Evolutionary conservation across 2,888 invertebrate species (phyloP), one percentile per base, ranked within the genome.

Genomic region (Pycnomerus fuliginosus): DNA sequence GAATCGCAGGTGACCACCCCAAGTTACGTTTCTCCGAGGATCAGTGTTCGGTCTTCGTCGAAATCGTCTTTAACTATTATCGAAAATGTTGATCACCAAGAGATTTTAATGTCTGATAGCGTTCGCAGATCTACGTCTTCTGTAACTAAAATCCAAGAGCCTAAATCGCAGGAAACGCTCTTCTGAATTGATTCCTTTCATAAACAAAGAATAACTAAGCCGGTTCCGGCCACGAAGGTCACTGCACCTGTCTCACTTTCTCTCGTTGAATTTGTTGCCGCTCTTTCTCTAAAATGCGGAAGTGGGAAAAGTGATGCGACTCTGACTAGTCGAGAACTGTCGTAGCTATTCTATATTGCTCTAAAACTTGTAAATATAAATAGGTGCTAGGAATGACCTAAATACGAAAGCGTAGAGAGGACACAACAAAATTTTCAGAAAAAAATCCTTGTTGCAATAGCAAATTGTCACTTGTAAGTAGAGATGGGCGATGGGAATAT

Each of bases 141-240:
- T 22, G 60, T 62, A 71, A 63, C 69, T 22, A 59, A 60, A 71
- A 62, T 71, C 67, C 50, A 55, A 67, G 73, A 74, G 60, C 79
- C 80, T 51, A 85, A 85, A 79, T 85, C 87, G 53, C 84, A 85
- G 66, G 88, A 88, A 77, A 88, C 88, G 64, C 79, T 88, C 66
- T 88, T 88, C 79, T 88, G 85, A 76, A 58, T 44, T 22, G n/a
- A 24, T 35, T 40, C 10, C 16, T 34, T 34, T 34, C 15, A 15
- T 24, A 34, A 12, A 34, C 10, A 14, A 7, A 7, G 13, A 20
- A 11, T 3, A 29, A 37, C 12, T 11, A 7, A 16, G 10, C 14
- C 12, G 11, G 17, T 11, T 20, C 16, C 23, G 13, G n/a, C 3
- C 17, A 28, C 12, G 3, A 32, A 32, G 4, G 16, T 16, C 16